Base-by-base conservation (phyloP, 2,797 vertebrate genomes). In the Phoebastria nigripes region DNA sequence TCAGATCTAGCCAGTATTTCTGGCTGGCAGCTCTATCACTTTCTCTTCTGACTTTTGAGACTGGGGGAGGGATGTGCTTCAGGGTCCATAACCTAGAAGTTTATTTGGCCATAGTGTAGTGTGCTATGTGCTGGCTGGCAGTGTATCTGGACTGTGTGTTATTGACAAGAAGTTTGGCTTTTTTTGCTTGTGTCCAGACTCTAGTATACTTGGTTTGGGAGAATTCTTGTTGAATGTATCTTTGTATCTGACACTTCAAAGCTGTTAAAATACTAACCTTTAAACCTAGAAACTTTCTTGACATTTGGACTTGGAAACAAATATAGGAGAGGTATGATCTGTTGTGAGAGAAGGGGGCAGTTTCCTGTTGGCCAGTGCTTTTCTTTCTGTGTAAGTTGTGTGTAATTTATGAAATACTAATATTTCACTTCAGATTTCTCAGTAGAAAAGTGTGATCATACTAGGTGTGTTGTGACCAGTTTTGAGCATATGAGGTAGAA, bases 191-290 rank as follows among this genome's bases (percentile, higher is more conserved):
- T 25, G 28, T 71, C 6, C 15, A 3, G 28, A 9, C 18, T 73
- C 59, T 11, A 25, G 7, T 13, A 2, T 61, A 7, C 9, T 56
- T 67, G 16, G 6, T 46, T 69, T 81, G 37, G 49, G 18, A 51
- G 19, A 82, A 26, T 61, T 67, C 15, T 1, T 67, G 7, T 39
- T 39, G 6, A 65, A 1, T 22, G 1, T 77, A 4, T 26, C 20
- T 66, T 73, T 59, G 5, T 74, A 62, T 35, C 22, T 44, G 22
- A 11, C 0, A 0, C 12, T 51, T 78, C 3, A 25, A 59, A 73
- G 49, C 29, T 90, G 31, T 80, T 85, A 56, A 49, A 90, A 56
- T 28, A 28, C 51, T 89, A 51, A 89, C 86, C 93, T 95, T 87
- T 89, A 89, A 78, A 92, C 88, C 47, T 26, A 25, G 41, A 35